phyloP scores from a whole-genome alignment of 2,113 vertebrate genomes.

The Mus musculus region GRCm39 chr5:44508001-44508500 shows the following conservation, averaged over 20 bases:
- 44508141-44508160: too few relatives aligned
- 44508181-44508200: background rate
- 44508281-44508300: background rate
- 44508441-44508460: background rate
- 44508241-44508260: background rate
- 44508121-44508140: background rate
- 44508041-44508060: background rate
- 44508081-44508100: too few relatives aligned
- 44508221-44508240: background rate
- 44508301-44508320: background rate
- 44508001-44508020: background rate
- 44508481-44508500: background rate
- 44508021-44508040: background rate
- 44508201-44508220: background rate
- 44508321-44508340: background rate
- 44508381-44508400: slow-evolving; percentile 9
- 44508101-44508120: background rate
- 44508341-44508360: background rate
- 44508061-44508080: background rate
- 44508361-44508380: background rate
- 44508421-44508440: slow-evolving; percentile 14
- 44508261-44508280: background rate
- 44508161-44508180: too few relatives aligned
- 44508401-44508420: slow-evolving; percentile 5
- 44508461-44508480: background rate